Evolutionary conservation across 2,113 vertebrate genomes (phyloP).

Genomic region (Cyphomyrus plagiostoma): DNA sequence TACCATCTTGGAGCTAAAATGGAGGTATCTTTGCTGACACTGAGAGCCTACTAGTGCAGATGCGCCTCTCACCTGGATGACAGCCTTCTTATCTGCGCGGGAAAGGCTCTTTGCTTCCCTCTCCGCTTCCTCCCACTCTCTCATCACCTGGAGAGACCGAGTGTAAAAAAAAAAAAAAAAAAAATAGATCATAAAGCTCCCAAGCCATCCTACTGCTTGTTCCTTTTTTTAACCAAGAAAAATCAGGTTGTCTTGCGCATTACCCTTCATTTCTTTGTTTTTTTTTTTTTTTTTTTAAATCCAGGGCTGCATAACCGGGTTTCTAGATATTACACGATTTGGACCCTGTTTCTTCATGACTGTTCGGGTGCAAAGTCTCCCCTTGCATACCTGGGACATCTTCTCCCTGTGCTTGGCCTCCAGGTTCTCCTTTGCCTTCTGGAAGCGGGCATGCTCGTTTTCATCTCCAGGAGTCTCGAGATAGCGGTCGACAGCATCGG

Average conservation of each 20-base stretch:
- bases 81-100: constrained; percentile 90
- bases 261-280: background rate
- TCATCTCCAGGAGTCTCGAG: constrained; percentile 92
- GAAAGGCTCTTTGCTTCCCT: constrained; percentile 90
- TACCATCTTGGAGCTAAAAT: background rate
- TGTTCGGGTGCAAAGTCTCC: background rate
- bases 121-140: constrained; percentile 97
- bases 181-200: background rate
- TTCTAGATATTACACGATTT: background rate
- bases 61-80: constrained; percentile 81
- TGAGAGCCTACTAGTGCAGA: background rate
- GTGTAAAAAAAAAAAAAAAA: background rate
- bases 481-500: constrained; percentile 90
- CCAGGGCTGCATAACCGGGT: background rate
- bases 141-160: constrained; percentile 77
- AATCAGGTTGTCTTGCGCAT: background rate
- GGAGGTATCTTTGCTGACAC: background rate
- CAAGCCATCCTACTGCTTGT: background rate
- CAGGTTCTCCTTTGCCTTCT: constrained; percentile 93
- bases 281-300: background rate
- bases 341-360: background rate
- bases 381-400: constrained; percentile 82
- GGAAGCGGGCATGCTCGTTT: constrained; percentile 92
- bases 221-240: background rate
- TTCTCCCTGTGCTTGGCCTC: constrained; percentile 92